Evolutionary conservation across 2,797 vertebrate genomes (phyloP), one percentile per base, ranked within the genome.

Genomic region (Loris lydekkerianus): DNA sequence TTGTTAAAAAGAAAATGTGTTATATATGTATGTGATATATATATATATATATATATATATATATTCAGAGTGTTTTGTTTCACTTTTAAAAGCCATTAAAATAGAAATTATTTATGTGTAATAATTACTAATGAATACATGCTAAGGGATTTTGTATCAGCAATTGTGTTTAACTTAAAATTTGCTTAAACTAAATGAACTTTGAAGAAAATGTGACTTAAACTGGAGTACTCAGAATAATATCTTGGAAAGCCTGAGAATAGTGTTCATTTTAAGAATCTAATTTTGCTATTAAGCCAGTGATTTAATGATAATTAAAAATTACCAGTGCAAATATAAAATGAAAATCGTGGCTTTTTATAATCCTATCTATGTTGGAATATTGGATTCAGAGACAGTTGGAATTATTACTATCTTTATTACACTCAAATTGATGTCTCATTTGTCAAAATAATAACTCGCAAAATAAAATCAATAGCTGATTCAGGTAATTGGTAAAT

Each of bases 101-200:
- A 46, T 89, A 76, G 10, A 76, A 61, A 46, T 94, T 77, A 46
- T 84, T 89, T 37, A 89, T 17, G 4, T 81, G 18, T 83, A 89
- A 58, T 46, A 77, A 69, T 49, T 83, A 20, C 56, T 81, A 81
- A 63, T 46, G 70, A 82, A 49, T 80, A 53, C 49, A 53, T 81
- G 21, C 34, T 65, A 20, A 53, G 11, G 72, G 40, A 43, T 31
- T 43, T 86, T 86, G 10, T 75, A 37, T 86, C 73, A 89, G 60
- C 10, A 13, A 29, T 46, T 80, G 72, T 91, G 11, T 86, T 89
- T 80, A 73, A 63, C 72, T 78, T 70, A 85, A 49, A 70, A 53
- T 70, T 63, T 90, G 40, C 6, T 72, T 86, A 58, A 53, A 72
- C 13, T 10, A 65, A 77, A 61, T 90, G 85, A 78, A 63, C 21